phyloP scores from a whole-genome alignment of 2,797 vertebrate species.

The Lagodon rhomboides region DNA sequence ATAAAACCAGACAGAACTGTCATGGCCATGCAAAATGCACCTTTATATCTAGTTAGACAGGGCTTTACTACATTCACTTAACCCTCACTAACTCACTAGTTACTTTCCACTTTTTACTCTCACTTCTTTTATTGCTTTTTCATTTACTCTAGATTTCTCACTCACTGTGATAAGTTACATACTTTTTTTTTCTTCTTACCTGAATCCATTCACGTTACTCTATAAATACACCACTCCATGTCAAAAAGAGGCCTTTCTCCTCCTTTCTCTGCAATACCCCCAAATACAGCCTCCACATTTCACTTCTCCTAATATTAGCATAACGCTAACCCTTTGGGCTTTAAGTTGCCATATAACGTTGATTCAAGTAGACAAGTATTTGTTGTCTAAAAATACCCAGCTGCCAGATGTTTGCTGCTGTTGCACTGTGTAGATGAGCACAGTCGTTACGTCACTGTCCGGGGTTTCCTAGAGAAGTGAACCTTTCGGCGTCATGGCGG shows the following conservation, averaged over 20 bases:
- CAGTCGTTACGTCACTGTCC: constrained; percentile 85
- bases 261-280: not conserved
- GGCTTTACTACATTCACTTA: too few species aligned
- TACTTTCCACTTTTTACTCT: not conserved
- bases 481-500: constrained; percentile 88
- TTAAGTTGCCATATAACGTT: not conserved
- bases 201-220: too few species aligned
- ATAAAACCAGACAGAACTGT: too few species aligned
- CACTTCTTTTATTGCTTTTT: not conserved
- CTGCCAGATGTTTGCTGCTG: constrained; percentile 53
- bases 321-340: too few species aligned
- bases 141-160: not conserved
- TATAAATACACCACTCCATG: not conserved
- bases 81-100: not conserved
- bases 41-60: too few species aligned
- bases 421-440: constrained; percentile 34
- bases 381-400: not conserved
- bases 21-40: too few species aligned
- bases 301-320: too few species aligned
- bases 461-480: constrained; percentile 87
- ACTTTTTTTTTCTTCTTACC: not conserved
- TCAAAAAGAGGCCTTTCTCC: not conserved
- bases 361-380: not conserved
- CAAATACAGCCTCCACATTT: not conserved
- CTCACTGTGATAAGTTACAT: not conserved